A percentile compares a stretch with the other conserved stretches of the same genome.
phyloP scores from a whole-genome alignment of 2,888 invertebrate genomes.

The Megastigmus dorsalis region DNA sequence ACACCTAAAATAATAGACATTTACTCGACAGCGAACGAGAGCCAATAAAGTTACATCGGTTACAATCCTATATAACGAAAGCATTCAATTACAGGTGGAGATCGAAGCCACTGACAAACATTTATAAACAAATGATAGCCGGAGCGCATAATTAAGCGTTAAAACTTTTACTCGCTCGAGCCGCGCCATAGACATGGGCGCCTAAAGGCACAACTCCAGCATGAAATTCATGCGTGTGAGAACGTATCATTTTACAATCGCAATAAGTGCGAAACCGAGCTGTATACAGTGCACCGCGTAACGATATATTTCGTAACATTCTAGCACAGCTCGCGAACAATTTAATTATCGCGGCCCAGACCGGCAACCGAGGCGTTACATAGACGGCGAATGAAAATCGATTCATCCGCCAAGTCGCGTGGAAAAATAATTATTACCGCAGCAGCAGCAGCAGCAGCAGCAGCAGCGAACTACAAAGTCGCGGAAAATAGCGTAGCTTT shows the following conservation, averaged over 20 bases:
- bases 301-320: constrained; percentile 22
- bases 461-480: no score
- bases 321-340: constrained; percentile 4
- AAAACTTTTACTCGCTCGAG: constrained; percentile 26
- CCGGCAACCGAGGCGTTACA: no score
- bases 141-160: constrained; percentile 43
- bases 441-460: no score
- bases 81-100: constrained; percentile 28
- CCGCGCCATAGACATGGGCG: constrained; percentile 43
- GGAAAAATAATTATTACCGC: not conserved
- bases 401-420: not conserved
- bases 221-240: constrained; percentile 47
- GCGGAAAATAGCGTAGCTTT: no score
- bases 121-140: constrained; percentile 31
- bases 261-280: constrained; percentile 1
- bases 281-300: not conserved
- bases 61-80: no score
- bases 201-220: constrained; percentile 1
- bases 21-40: no score
- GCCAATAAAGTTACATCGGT: not conserved
- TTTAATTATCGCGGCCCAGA: constrained; percentile 47
- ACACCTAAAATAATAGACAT: no score
- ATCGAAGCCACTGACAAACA: constrained; percentile 7
- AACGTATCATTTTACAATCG: constrained; percentile 45
- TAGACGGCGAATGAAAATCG: constrained; percentile 19